phyloP scores from a whole-genome alignment of 2,113 vertebrate genomes.

The Cervus canadensis region DNA sequence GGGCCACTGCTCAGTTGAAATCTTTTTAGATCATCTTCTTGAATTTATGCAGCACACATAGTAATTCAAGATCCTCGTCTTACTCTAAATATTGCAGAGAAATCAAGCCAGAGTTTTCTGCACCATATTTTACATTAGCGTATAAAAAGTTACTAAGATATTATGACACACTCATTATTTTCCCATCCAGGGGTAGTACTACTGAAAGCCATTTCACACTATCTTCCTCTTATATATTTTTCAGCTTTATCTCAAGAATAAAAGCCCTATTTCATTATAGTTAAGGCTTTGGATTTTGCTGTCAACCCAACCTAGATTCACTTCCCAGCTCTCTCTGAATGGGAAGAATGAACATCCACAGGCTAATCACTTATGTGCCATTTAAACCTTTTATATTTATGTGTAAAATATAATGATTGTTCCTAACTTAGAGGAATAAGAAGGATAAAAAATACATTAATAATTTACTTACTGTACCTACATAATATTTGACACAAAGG shows the following conservation, averaged over 20 bases:
- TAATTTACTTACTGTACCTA: background rate
- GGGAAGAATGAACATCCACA: background rate
- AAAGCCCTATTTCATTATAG: background rate
- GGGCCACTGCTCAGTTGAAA: conserved; percentile 35
- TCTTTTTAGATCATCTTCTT: conserved; percentile 34
- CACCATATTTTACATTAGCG: background rate
- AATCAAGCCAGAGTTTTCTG: background rate
- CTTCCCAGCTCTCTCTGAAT: background rate
- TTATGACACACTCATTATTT: background rate
- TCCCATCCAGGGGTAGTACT: background rate
- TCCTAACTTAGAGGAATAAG: background rate
- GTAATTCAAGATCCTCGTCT: background rate
- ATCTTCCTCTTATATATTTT: background rate
- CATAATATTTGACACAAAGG: background rate
- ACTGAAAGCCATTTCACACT: background rate
- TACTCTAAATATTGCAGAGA: background rate
- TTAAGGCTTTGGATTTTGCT: background rate
- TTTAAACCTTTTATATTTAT: background rate
- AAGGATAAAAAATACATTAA: background rate
- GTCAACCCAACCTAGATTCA: background rate
- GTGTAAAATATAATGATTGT: background rate
- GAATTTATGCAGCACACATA: background rate
- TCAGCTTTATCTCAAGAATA: background rate
- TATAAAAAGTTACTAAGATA: background rate
- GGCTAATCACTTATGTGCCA: background rate